A percentile compares a stretch with the other conserved stretches of the same genome.
Evolutionary conservation across 2,888 invertebrate species (phyloP).

Genomic region (Xylocampa areola): DNA sequence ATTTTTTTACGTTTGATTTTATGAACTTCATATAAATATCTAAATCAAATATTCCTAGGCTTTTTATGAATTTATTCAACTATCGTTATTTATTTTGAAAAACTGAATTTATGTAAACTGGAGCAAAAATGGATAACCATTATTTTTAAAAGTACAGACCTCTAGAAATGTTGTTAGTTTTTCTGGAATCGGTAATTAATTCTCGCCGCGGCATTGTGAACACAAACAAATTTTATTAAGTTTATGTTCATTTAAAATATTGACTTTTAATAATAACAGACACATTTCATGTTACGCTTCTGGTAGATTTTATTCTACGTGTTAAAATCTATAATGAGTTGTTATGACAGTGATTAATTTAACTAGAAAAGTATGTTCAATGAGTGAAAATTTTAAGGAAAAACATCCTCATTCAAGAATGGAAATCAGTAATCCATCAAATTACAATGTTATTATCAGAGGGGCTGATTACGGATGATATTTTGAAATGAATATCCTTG

Average conservation of each 20-base stretch:
- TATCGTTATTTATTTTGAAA: constrained; percentile 3
- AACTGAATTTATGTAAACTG: constrained; percentile 8
- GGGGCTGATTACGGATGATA: too few species aligned
- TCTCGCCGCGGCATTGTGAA: not conserved
- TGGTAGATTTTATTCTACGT: not conserved
- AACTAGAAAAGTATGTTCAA: not conserved
- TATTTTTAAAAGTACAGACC: constrained; percentile 22
- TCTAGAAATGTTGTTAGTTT: constrained; percentile 17
- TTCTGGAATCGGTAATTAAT: constrained; percentile 16
- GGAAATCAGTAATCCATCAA: too few species aligned
- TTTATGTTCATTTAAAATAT: not conserved
- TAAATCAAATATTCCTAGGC: constrained; percentile 28
- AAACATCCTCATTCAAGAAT: not conserved
- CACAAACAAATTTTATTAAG: not conserved
- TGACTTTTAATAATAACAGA: too few species aligned
- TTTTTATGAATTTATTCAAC: constrained; percentile 25
- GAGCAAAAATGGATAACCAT: constrained; percentile 10
- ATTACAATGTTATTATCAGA: too few species aligned
- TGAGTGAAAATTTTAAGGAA: not conserved
- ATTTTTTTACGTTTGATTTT: constrained; percentile 29
- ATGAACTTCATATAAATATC: constrained; percentile 35
- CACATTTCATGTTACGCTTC: too few species aligned
- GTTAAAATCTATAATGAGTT: not conserved
- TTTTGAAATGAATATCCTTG: not conserved
- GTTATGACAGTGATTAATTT: constrained; percentile 1